A percentile compares a stretch with the other conserved stretches of the same genome.
These are phyloP conservation scores for Thinocorus orbignyianus DNA, from an alignment of 2,113 vertebrate genomes.

Conservation along the genomic window DNA sequence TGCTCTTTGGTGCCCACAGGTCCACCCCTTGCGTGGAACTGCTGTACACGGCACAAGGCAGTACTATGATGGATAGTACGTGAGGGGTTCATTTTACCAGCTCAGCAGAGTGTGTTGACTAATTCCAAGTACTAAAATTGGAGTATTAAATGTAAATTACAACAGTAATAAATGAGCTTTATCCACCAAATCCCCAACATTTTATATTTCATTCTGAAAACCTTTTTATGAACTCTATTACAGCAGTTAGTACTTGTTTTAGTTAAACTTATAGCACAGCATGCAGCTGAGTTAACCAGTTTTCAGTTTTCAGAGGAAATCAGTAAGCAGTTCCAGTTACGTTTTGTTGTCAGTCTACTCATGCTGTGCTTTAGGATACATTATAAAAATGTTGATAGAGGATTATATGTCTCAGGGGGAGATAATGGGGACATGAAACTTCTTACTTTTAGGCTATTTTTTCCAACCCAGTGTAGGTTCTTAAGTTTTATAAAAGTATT, in stretches of 20 bases:
- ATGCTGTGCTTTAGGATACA: neutral
- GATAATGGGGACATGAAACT: neutral
- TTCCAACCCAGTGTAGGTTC: neutral
- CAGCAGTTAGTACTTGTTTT: neutral
- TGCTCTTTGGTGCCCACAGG: neutral
- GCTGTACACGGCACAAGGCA: rapidly evolving
- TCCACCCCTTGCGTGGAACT: neutral
- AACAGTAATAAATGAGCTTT: neutral
- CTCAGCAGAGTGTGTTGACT: neutral
- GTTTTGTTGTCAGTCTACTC: neutral
- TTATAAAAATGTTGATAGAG: constrained; percentile 7
- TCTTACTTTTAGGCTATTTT: neutral
- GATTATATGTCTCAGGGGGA: neutral
- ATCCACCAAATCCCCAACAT: neutral
- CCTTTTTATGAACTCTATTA: neutral
- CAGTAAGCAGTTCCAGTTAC: neutral
- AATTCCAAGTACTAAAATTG: neutral
- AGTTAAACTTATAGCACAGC: constrained; percentile 32
- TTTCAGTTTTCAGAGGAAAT: neutral
- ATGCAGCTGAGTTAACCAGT: constrained; percentile 9
- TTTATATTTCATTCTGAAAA: neutral
- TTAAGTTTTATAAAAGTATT: neutral
- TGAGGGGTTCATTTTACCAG: neutral
- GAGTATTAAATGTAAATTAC: neutral
- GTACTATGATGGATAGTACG: rapidly evolving